Base-by-base conservation (phyloP, 2,797 vertebrate genomes). In the Okamejei kenojei region DNA sequence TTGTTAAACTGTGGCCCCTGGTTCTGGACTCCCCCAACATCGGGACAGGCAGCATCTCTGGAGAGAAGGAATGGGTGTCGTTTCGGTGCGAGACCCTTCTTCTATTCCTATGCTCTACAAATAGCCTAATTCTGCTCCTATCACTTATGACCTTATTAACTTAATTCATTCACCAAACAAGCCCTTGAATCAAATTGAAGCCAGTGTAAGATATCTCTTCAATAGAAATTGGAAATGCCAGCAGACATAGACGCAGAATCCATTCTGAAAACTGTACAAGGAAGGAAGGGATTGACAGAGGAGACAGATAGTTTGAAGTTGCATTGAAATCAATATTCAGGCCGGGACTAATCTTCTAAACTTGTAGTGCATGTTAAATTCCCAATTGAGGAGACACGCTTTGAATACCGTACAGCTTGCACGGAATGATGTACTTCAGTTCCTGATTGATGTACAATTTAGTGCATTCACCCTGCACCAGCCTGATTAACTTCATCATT, bases 401-500 rank as follows among this genome's bases (percentile, higher is more conserved):
- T 68, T 68, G 84, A 88, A 88, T 88, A 68, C 63, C 13, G 35
- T 68, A 9, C 35, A 88, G 2, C 17, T 9, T 65, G 63, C 17
- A 2, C 35, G 63, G 61, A 88, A 88, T 3, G 17, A 88, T 68
- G 15, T 68, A 68, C n/a, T 35, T 68, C n/a, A 65, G 7, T 68
- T 88, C 7, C 21, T 68, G 61, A 88, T 88, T 88, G 61, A 88
- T 88, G 84, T n/a, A 17, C 21, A 88, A 19, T 88, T 88, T 88
- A 88, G 63, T 35, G n/a, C 61, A 88, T 88, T 88, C 84, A 88
- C 11, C 21, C 84, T 68, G 84, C 23, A 7, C 35, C 9, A 6
- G 84, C 61, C 63, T 88, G 84, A 88, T 88, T 88, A 88, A 88
- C 63, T 88, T 88, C 32, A 88, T 88, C 84, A 88, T 88, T 68